Conservation (phyloP, 2,113 vertebrate species). For the Solea solea region DNA sequence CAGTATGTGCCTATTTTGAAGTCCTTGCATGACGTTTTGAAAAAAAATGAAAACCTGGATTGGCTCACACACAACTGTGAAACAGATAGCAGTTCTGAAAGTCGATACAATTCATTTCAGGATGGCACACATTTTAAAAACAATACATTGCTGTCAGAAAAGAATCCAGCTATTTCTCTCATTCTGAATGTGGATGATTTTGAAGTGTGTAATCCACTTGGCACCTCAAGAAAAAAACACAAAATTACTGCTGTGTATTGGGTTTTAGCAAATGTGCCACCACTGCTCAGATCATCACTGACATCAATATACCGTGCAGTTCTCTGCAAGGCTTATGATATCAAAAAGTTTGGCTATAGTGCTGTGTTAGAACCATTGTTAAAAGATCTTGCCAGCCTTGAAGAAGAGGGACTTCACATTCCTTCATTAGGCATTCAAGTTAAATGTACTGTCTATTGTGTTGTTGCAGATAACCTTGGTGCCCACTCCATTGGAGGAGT, state of each 20-base stretch:
- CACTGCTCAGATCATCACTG: neutral
- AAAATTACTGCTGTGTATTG: constrained; percentile 1
- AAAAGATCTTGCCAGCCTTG: neutral
- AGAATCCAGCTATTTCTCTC: neutral
- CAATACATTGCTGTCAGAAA: neutral
- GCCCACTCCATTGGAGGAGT: constrained; percentile 8
- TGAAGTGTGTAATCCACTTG: constrained; percentile 13
- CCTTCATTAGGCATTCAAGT: neutral
- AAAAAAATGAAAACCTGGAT: no score
- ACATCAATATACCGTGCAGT: neutral
- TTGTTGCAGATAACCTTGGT: constrained; percentile 19
- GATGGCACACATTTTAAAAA: neutral
- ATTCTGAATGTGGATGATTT: neutral
- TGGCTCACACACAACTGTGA: no score
- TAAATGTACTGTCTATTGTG: constrained; percentile 12
- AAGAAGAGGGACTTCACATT: neutral
- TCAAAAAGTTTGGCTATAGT: neutral
- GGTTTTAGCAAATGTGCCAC: neutral
- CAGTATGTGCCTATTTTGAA: no score
- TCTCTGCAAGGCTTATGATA: neutral
- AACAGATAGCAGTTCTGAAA: neutral
- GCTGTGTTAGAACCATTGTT: neutral
- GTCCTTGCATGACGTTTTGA: no score
- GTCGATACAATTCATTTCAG: neutral
- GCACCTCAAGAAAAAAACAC: constrained; percentile 16